Evolutionary conservation across 2,888 invertebrate genomes (phyloP).

Genomic region (Aquatica leii): DNA sequence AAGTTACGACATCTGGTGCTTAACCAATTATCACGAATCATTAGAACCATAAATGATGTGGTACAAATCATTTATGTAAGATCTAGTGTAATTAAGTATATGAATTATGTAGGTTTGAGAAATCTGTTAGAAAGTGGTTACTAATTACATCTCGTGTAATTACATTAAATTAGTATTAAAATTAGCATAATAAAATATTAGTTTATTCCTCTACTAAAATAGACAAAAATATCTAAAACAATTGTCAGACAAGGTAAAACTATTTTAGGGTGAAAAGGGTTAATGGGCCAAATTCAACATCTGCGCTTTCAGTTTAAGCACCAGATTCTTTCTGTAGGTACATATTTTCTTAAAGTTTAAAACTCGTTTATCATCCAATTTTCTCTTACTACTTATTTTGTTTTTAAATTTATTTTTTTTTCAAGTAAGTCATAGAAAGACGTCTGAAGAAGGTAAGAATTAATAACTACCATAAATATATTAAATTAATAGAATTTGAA

Average conservation of each 20-base stretch:
- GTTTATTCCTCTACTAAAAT: too few species aligned
- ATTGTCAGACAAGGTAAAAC: neutral
- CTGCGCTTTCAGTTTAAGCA: constrained; percentile 5
- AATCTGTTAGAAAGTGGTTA: too few species aligned
- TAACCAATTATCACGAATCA: neutral
- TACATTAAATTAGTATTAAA: too few species aligned
- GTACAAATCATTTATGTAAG: neutral
- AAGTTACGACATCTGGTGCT: neutral
- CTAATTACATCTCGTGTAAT: too few species aligned
- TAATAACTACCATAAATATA: too few species aligned
- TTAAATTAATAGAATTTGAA: too few species aligned
- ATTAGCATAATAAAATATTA: too few species aligned
- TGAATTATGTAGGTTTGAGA: neutral
- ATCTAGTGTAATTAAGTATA: neutral
- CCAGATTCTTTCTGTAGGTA: neutral
- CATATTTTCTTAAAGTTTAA: neutral
- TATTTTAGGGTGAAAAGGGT: constrained; percentile 10
- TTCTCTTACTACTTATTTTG: too few species aligned
- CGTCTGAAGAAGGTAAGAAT: too few species aligned
- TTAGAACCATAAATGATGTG: neutral
- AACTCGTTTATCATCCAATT: constrained; percentile 3
- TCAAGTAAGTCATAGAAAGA: too few species aligned
- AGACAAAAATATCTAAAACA: neutral
- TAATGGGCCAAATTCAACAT: constrained; percentile 13
- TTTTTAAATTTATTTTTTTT: too few species aligned